phyloP scores from a whole-genome alignment of 2,888 invertebrate genomes.

The Agrochola lota region DNA sequence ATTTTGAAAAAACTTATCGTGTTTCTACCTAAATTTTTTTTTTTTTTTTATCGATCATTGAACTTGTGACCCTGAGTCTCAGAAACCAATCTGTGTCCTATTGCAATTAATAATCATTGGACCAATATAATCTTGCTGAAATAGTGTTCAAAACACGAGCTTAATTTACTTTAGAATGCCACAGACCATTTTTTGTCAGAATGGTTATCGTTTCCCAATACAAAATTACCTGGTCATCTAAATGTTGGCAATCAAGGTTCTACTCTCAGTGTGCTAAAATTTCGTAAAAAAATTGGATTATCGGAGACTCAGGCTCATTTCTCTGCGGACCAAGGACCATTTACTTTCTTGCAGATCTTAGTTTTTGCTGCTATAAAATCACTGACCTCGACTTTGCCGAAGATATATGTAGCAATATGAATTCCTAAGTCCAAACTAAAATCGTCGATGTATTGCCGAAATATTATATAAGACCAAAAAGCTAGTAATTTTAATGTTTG shows the following conservation, averaged over 20 bases:
- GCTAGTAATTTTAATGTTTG: constrained; percentile 25
- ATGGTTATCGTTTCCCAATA: constrained; percentile 20
- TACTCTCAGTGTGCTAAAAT: neutral
- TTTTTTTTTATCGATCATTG: neutral
- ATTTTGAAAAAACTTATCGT: constrained; percentile 5
- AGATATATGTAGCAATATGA: constrained; percentile 2
- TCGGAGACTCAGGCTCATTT: neutral
- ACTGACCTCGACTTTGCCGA: constrained; percentile 6
- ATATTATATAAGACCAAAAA: constrained; percentile 30
- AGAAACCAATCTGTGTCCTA: constrained; percentile 5
- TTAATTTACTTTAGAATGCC: constrained; percentile 15
- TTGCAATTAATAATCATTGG: neutral
- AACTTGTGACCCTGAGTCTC: neutral
- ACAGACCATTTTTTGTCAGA: neutral
- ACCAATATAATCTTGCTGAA: neutral
- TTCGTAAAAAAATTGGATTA: neutral
- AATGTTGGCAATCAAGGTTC: neutral
- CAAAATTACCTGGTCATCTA: neutral
- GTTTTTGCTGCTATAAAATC: neutral
- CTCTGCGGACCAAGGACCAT: neutral
- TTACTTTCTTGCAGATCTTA: neutral
- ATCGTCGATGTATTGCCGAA: neutral
- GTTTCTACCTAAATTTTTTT: neutral
- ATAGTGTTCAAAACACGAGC: neutral
- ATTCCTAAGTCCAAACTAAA: neutral